A percentile compares a stretch with the other conserved stretches of the same genome.
These are phyloP conservation scores for Okapia johnstoni DNA, from an alignment of 2,113 vertebrate genomes.

Conservation along the genomic window DNA sequence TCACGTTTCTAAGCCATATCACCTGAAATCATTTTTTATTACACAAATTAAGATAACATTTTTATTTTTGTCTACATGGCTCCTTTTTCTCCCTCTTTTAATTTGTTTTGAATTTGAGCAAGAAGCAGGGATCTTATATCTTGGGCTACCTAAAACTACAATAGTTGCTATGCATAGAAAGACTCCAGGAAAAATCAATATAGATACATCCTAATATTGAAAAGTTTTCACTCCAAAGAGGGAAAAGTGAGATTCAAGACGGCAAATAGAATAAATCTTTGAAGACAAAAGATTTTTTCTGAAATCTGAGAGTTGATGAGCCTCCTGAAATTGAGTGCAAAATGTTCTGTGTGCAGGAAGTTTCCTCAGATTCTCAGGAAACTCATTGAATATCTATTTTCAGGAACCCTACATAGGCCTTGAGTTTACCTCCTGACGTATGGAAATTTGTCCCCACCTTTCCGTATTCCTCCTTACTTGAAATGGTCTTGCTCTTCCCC, in stretches of 20 bases:
- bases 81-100: not conserved
- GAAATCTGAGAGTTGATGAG: not conserved
- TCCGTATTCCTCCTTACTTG: not conserved
- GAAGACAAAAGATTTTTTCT: not conserved
- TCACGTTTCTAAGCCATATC: not conserved
- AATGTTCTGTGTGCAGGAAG: not conserved
- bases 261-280: not conserved
- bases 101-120: not conserved
- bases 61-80: not conserved
- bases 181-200: not conserved
- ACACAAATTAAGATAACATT: not conserved
- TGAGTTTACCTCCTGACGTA: not conserved
- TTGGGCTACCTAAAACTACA: not conserved
- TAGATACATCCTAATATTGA: not conserved
- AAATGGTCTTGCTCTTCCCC: not conserved
- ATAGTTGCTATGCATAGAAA: not conserved
- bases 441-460: not conserved
- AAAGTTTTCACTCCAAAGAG: not conserved
- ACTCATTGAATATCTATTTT: not conserved
- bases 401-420: not conserved
- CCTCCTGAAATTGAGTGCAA: not conserved
- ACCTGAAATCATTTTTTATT: not conserved
- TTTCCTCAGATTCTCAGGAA: not conserved
- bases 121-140: not conserved
- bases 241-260: not conserved